Conservation (phyloP, 2,113 vertebrate species). For the Guaruba guarouba region DNA sequence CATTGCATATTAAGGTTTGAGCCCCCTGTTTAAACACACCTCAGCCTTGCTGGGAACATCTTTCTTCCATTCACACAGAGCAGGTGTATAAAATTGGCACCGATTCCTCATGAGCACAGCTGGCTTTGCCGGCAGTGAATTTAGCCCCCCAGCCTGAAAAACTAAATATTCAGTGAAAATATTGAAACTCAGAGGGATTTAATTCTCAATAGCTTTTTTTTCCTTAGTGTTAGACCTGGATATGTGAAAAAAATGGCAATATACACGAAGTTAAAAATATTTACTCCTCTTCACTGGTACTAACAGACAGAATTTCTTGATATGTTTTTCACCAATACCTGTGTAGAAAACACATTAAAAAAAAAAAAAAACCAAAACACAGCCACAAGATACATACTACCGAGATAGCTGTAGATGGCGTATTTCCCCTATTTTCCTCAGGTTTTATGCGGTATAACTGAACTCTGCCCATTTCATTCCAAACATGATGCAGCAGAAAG, state of each 20-base stretch:
- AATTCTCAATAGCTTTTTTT: not conserved
- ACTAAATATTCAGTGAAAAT: not conserved
- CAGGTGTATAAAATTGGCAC: not conserved
- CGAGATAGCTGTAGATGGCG: conserved; percentile 31
- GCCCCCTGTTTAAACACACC: not conserved
- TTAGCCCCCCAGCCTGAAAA: not conserved
- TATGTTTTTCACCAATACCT: not conserved
- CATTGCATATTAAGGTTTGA: not conserved
- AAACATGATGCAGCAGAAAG: conserved; percentile 11
- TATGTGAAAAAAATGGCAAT: not conserved
- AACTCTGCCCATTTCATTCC: not conserved
- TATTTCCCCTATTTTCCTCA: not conserved
- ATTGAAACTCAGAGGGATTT: not conserved
- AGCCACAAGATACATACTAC: not conserved
- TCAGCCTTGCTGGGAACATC: not conserved
- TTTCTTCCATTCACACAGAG: not conserved
- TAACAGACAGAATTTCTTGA: not conserved
- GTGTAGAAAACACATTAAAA: not conserved
- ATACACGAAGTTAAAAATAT: not conserved
- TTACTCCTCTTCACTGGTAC: not conserved
- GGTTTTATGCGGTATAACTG: not conserved
- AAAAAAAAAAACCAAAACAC: not conserved
- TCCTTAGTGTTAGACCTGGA: not conserved
- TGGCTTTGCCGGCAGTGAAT: not conserved
- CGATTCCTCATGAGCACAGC: not conserved